These are phyloP conservation scores for Diachasma alloeum DNA, from an alignment of 1,140 invertebrate species.

Conservation along the genomic window DNA sequence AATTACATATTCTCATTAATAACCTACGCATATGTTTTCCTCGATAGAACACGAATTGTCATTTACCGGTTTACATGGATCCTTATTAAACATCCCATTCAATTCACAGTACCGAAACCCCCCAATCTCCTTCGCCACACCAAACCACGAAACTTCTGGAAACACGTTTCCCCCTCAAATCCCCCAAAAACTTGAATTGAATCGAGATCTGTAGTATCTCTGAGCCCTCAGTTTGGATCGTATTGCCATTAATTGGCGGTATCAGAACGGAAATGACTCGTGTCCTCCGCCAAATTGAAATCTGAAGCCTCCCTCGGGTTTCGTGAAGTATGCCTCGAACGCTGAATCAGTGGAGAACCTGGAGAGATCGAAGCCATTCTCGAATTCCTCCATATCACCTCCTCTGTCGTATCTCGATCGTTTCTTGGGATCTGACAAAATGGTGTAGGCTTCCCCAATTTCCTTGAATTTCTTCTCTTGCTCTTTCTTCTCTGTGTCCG, in stretches of 20 bases:
- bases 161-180: background rate
- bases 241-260: constrained; percentile 59
- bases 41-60: constrained; percentile 19
- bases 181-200: background rate
- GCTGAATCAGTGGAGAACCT: constrained; percentile 79
- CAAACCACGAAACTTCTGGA: background rate
- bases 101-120: background rate
- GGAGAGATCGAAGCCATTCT: constrained; percentile 56
- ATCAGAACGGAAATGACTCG: constrained; percentile 74
- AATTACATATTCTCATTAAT: too few species aligned
- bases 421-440: constrained; percentile 93
- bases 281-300: constrained; percentile 63
- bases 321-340: constrained; percentile 82
- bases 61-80: background rate
- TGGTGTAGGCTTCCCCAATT: constrained; percentile 94
- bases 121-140: too few species aligned
- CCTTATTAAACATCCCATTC: background rate
- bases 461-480: constrained; percentile 98
- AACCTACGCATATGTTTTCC: constrained; percentile 1
- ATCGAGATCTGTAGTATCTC: background rate
- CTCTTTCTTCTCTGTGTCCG: constrained; percentile 83
- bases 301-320: constrained; percentile 57
- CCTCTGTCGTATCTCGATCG: constrained; percentile 91
- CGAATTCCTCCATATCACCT: constrained; percentile 83
- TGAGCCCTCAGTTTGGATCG: background rate